phyloP scores from a whole-genome alignment of 2,888 invertebrate species.

The Tanypteryx hageni region DNA sequence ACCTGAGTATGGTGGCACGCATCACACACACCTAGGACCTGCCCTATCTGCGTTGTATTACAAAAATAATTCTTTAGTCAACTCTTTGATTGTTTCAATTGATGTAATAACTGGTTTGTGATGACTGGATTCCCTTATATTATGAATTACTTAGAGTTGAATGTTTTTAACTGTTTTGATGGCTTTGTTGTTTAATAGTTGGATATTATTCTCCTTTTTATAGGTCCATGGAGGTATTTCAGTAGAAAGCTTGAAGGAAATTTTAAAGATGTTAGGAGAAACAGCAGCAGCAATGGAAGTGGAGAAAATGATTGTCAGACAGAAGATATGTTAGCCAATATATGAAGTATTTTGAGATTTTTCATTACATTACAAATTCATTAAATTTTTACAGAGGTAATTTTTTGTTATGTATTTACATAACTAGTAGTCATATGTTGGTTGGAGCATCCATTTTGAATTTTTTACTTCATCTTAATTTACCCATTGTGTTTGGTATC shows the following conservation, averaged over 20 bases:
- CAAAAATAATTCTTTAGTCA: too few species aligned
- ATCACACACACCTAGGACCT: too few species aligned
- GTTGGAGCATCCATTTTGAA: too few species aligned
- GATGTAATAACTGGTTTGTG: not conserved
- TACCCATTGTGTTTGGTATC: too few species aligned
- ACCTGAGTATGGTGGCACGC: too few species aligned
- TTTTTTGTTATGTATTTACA: too few species aligned
- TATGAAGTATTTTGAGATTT: not conserved
- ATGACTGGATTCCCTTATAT: not conserved
- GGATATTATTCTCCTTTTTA: not conserved
- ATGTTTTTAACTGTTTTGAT: not conserved
- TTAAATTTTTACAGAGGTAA: too few species aligned
- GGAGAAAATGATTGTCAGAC: not conserved
- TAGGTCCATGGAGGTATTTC: slow-evolving; percentile 35
- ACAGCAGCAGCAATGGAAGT: not conserved
- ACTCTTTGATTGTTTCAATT: not conserved
- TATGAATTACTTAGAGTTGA: not conserved
- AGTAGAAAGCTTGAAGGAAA: not conserved
- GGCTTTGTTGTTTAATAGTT: not conserved
- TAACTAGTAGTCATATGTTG: too few species aligned
- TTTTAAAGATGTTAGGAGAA: slow-evolving; percentile 20
- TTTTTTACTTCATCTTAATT: too few species aligned
- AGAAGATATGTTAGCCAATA: not conserved
- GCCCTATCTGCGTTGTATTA: too few species aligned
- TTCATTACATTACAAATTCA: too few species aligned